Percentiles rank a stretch among this genome's conserved stretches.
Conservation (phyloP, 1,140 invertebrate species). For the Megalopta genalis region DNA sequence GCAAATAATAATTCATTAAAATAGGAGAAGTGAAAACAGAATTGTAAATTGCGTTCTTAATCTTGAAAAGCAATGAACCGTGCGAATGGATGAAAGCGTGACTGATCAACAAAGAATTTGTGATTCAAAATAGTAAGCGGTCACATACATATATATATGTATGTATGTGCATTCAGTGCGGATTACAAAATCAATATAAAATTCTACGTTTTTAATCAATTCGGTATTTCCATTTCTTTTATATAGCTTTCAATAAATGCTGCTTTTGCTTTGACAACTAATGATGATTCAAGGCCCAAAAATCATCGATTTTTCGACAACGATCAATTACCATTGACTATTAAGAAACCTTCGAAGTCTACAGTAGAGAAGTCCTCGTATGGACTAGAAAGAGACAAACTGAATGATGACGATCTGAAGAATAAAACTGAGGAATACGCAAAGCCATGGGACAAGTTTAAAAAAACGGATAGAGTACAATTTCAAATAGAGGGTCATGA, state of each 20-base stretch:
- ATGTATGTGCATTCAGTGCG: too few species aligned
- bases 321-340: background rate
- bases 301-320: conserved; percentile 3
- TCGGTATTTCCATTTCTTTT: background rate
- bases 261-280: background rate
- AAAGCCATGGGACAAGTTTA: background rate
- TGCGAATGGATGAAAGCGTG: conserved; percentile 12
- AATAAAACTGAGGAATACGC: background rate
- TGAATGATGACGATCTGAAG: background rate
- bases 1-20: background rate
- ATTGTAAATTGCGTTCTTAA: too few species aligned
- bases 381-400: background rate
- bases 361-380: background rate
- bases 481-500: conserved; percentile 86
- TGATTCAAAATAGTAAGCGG: background rate
- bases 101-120: background rate
- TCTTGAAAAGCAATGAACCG: conserved; percentile 2
- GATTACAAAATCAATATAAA: background rate
- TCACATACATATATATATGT: too few species aligned
- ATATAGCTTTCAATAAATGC: conserved; percentile 11
- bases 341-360: background rate
- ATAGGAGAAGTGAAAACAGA: background rate
- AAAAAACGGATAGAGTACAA: conserved; percentile 76
- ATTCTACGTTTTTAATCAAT: background rate
- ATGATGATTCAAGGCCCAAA: background rate